Evolutionary conservation across 2,113 vertebrate species (phyloP).

Genomic region (Pseudorasbora parva): DNA sequence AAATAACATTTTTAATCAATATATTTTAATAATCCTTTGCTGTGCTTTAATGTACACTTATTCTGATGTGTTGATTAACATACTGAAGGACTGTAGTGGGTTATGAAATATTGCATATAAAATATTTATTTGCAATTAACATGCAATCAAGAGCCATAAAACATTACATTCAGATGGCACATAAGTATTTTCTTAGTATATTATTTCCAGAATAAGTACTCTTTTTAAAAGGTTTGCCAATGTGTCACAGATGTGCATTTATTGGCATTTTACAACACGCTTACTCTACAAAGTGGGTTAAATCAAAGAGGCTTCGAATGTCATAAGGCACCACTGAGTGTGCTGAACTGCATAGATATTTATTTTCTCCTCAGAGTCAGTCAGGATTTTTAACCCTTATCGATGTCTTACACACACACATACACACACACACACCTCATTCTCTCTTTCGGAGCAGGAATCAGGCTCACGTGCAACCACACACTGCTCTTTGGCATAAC

Average conservation of each 20-base stretch:
- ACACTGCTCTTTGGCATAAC: not conserved
- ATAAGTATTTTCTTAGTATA: not conserved
- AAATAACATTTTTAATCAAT: no score
- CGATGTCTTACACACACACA: not conserved
- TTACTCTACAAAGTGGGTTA: not conserved
- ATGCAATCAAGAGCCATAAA: not conserved
- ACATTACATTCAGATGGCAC: not conserved
- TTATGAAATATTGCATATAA: no score
- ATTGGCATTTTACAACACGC: not conserved
- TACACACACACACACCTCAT: slow-evolving; percentile 17
- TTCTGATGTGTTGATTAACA: no score
- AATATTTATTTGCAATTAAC: not conserved
- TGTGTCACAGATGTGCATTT: not conserved
- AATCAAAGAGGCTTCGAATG: not conserved
- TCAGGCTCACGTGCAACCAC: slow-evolving; percentile 26
- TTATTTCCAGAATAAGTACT: not conserved
- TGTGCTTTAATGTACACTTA: no score
- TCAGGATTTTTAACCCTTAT: slow-evolving; percentile 2
- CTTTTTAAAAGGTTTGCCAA: not conserved
- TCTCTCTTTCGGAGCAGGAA: slow-evolving; percentile 4
- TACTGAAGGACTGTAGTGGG: no score
- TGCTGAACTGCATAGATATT: not conserved
- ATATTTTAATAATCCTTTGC: no score
- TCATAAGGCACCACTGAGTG: not conserved
- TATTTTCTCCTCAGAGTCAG: slow-evolving; percentile 4